Evolutionary conservation across 2,113 vertebrate genomes (phyloP).

Genomic region (Hepsetus odoe): DNA sequence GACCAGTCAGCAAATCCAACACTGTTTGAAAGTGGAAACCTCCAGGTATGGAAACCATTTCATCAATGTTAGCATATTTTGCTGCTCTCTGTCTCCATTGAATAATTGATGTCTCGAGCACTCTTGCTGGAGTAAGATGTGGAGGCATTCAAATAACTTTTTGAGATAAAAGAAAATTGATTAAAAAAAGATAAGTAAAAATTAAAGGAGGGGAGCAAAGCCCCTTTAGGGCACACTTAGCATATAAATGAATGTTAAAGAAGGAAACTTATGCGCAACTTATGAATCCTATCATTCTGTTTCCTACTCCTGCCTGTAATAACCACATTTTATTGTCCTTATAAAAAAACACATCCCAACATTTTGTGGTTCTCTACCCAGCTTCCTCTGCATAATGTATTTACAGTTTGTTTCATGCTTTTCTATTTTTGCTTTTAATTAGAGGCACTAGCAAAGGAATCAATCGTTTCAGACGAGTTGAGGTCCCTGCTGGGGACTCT

Average conservation of each 20-base stretch:
- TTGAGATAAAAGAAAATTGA: conserved; percentile 57
- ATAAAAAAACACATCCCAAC: neutral
- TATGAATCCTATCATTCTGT: conserved; percentile 5
- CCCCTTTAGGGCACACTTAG: conserved; percentile 50
- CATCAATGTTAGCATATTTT: conserved; percentile 64
- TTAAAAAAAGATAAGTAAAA: conserved; percentile 55
- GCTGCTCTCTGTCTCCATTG: conserved; percentile 50
- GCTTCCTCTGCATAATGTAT: neutral
- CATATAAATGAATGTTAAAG: conserved; percentile 47
- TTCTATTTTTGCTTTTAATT: neutral
- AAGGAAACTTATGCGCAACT: neutral
- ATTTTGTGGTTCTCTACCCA: neutral
- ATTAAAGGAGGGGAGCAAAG: conserved; percentile 48
- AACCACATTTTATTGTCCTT: neutral
- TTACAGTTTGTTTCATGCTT: neutral
- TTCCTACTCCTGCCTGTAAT: neutral
- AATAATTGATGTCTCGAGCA: conserved; percentile 62
- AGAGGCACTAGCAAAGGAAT: neutral
- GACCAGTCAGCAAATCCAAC: conserved; percentile 21
- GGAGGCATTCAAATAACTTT: conserved; percentile 55
- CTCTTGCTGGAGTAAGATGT: conserved; percentile 57
- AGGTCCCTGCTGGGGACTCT: neutral
- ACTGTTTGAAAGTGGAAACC: conserved; percentile 54
- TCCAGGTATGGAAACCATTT: conserved; percentile 53
- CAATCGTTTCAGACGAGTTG: neutral